phyloP scores from a whole-genome alignment of 2,888 invertebrate species.

The Autographa pulchrina region DNA sequence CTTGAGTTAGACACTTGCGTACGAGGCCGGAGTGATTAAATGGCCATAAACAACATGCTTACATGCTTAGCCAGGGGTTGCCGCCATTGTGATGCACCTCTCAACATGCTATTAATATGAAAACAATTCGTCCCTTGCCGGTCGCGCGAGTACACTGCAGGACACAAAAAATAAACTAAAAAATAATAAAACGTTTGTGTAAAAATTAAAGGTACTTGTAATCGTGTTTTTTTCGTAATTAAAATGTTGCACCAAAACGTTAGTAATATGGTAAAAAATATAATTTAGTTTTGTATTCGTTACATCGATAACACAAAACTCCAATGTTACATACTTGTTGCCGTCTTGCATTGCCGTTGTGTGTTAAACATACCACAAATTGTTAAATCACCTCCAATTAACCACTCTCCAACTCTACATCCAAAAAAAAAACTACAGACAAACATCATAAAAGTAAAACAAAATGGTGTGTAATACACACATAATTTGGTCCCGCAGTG shows the following conservation, averaged over 20 bases:
- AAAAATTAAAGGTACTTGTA: no score
- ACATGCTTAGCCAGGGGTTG: constrained; percentile 73
- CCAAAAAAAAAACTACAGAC: not conserved
- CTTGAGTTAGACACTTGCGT: constrained; percentile 19
- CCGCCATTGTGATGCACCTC: constrained; percentile 78
- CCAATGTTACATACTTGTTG: no score
- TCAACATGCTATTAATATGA: constrained; percentile 88
- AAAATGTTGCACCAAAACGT: no score
- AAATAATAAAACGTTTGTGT: no score
- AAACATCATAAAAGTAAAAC: constrained; percentile 7
- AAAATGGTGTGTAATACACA: constrained; percentile 16
- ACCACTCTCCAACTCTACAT: not conserved
- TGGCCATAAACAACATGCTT: constrained; percentile 73
- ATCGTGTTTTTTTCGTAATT: no score
- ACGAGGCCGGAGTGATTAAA: constrained; percentile 62
- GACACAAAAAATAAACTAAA: constrained; percentile 51
- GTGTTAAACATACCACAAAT: no score
- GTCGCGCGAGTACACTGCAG: constrained; percentile 74
- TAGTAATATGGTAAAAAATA: no score
- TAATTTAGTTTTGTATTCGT: no score
- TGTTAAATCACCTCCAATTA: not conserved
- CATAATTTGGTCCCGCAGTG: constrained; percentile 63
- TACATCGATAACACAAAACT: no score
- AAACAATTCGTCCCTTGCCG: constrained; percentile 87
- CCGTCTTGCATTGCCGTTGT: no score